phyloP scores from a whole-genome alignment of 2,888 invertebrate genomes.

The Meta bourneti region DNA sequence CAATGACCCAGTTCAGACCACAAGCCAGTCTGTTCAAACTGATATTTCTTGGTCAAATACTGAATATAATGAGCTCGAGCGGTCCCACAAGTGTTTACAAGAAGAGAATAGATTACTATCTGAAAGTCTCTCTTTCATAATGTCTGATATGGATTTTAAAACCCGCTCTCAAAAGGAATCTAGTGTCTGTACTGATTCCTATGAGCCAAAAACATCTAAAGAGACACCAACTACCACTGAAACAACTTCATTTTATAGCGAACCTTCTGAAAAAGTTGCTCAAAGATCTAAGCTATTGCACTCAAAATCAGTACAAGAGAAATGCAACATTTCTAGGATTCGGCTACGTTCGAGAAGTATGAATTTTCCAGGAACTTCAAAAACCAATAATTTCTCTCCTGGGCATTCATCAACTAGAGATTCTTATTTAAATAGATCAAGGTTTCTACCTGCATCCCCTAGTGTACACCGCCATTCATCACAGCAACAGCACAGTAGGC shows the following conservation, averaged over 20 bases:
- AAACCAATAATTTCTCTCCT: not conserved
- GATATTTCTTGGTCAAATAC: conserved; percentile 36
- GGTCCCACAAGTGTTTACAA: conserved; percentile 16
- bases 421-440: no score
- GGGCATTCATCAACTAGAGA: no score
- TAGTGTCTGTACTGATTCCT: conserved; percentile 8
- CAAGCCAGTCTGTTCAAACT: conserved; percentile 56
- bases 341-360: conserved; percentile 44
- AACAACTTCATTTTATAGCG: not conserved
- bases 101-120: conserved; percentile 57
- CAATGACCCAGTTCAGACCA: not conserved
- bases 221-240: not conserved
- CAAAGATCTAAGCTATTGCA: conserved; percentile 32
- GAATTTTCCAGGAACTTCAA: conserved; percentile 1
- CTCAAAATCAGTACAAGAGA: conserved; percentile 57
- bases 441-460: no score
- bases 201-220: not conserved
- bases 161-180: not conserved
- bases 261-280: not conserved
- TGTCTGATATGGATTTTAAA: conserved; percentile 8
- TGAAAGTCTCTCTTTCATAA: conserved; percentile 55
- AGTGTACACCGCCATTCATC: no score
- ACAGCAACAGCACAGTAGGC: no score
- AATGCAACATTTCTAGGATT: not conserved
- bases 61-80: conserved; percentile 10